phyloP scores from a whole-genome alignment of 2,888 invertebrate genomes.

The Notocelia uddmanniana region DNA sequence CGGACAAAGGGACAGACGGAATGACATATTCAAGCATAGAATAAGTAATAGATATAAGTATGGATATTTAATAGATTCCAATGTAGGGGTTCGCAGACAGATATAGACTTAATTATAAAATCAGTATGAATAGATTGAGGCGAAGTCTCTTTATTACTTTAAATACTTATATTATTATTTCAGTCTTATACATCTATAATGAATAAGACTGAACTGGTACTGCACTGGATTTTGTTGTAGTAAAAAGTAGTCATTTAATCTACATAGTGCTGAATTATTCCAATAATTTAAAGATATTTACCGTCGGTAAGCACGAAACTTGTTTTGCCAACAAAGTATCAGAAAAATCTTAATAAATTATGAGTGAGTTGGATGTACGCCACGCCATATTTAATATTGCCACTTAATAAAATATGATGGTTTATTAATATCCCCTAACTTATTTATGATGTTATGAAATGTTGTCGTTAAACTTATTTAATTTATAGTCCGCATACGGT shows the following conservation, averaged over 20 bases:
- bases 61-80: too few relatives aligned
- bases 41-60: too few relatives aligned
- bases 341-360: constrained; percentile 61
- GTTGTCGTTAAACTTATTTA: constrained; percentile 20
- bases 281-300: background rate
- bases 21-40: too few relatives aligned
- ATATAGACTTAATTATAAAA: too few relatives aligned
- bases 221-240: background rate
- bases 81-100: too few relatives aligned
- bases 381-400: constrained; percentile 60
- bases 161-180: too few relatives aligned
- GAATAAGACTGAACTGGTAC: too few relatives aligned
- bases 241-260: background rate
- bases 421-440: constrained; percentile 24
- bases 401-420: constrained; percentile 28
- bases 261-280: background rate
- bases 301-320: background rate
- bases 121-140: too few relatives aligned
- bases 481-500: constrained; percentile 22
- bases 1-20: too few relatives aligned
- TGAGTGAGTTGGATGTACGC: constrained; percentile 65
- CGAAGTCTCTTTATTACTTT: too few relatives aligned
- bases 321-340: background rate
- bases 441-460: constrained; percentile 13
- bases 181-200: too few relatives aligned